Evolutionary conservation across 2,888 invertebrate genomes (phyloP).

Genomic region (Meta bourneti): DNA sequence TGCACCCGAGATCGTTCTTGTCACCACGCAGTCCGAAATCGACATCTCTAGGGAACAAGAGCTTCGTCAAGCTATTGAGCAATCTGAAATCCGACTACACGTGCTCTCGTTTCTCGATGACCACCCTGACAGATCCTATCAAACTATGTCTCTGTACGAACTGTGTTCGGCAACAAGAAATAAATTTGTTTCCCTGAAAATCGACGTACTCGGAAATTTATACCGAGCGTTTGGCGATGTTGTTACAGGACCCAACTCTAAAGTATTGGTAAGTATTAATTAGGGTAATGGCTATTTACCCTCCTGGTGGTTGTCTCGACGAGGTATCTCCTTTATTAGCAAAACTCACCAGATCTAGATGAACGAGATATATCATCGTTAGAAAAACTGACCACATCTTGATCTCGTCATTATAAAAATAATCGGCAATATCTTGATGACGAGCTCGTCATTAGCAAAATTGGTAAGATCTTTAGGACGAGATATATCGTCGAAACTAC

Average conservation of each 20-base stretch:
- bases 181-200: constrained; percentile 12
- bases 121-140: neutral
- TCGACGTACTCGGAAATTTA: constrained; percentile 20
- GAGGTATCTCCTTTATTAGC: no score
- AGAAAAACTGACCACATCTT: no score
- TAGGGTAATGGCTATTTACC: no score
- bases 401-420: no score
- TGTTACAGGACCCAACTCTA: neutral
- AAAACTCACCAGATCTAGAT: no score
- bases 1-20: constrained; percentile 27
- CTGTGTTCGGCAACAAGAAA: constrained; percentile 25
- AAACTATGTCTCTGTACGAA: neutral
- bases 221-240: constrained; percentile 23
- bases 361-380: no score
- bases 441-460: no score
- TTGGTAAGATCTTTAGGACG: no score
- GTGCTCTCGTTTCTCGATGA: constrained; percentile 10
- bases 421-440: no score
- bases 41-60: neutral
- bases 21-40: constrained; percentile 18
- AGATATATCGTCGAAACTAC: no score
- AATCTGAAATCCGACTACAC: constrained; percentile 14
- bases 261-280: constrained; percentile 24
- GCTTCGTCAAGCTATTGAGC: neutral
- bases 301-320: neutral